Base-by-base conservation (phyloP, 2,888 invertebrate genomes). In the Pheosia gnoma region DNA sequence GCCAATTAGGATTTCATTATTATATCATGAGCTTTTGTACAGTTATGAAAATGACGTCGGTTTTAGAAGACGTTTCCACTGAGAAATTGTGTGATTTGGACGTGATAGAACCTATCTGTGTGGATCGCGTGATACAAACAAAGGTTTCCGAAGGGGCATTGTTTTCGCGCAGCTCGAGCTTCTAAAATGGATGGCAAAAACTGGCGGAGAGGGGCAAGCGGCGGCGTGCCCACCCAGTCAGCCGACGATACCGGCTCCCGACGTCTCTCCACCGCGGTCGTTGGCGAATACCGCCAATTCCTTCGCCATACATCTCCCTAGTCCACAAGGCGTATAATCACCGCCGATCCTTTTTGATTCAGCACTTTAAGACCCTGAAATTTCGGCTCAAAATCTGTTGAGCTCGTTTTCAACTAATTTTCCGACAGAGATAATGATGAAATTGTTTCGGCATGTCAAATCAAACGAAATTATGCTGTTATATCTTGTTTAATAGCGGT, bases 391-490 rank as follows among this genome's bases (percentile, higher is more conserved):
- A 71, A 75, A 51, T 86, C 58, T 65, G 52, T 61, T 72, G 71
- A 10, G 54, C 43, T 37, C 9, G 10, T 59, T 54, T 25, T 55
- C 54, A 63, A 72, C 83, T 86, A 89, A 90, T 90, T 93, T 91
- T 86, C 87, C 79, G 68, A 81, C 84, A 65, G 87, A 89, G 86
- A 88, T 93, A 93, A 92, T 93, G 90, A 91, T 93, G 90, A 92
- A 93, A 93, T 93, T 91, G 91, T 91, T 93, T 91, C 91, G 93
- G 93, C 88, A 91, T 93, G 90, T 93, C 90, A 90, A 91, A 93
- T 92, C 91, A 93, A 91, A 93, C 89, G 87, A 92, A 93, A 93
- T 93, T 91, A 93, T 93, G 90, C 91, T 91, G 92, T 93, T 92
- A 93, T 91, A 92, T 91, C 90, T 92, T 90, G 90, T 91, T 92